These are phyloP conservation scores for Rotaria magnacalcarata DNA, from an alignment of 2,888 invertebrate genomes.

Conservation along the genomic window DNA sequence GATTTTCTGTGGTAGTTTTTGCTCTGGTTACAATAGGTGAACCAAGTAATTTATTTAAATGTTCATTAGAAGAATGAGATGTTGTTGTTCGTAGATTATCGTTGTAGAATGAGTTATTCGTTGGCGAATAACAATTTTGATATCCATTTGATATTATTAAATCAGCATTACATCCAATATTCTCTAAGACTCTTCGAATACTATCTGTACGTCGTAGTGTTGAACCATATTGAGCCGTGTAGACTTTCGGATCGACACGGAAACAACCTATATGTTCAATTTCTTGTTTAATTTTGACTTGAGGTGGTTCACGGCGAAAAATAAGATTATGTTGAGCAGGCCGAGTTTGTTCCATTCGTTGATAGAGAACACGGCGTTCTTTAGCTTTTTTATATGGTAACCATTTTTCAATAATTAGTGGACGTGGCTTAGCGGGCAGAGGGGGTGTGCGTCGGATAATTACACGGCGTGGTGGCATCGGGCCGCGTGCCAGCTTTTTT, in stretches of 20 bases:
- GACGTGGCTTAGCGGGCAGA: constrained; percentile 4
- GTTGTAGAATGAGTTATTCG: neutral
- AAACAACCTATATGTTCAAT: neutral
- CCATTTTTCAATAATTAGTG: constrained; percentile 24
- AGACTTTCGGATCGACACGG: constrained; percentile 9
- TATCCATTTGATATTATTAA: neutral
- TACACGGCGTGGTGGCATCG: neutral
- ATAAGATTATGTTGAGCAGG: neutral
- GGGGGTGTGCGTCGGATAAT: constrained; percentile 3
- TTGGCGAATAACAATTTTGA: neutral
- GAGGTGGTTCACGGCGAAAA: neutral
- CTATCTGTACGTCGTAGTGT: neutral
- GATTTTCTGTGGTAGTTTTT: neutral
- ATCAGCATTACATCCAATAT: neutral
- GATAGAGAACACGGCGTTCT: neutral
- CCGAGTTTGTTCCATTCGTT: neutral
- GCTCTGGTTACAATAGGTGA: neutral
- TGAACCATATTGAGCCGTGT: constrained; percentile 9
- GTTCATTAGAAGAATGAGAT: neutral
- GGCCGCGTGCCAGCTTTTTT: neutral
- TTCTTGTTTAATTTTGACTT: neutral
- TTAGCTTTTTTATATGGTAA: neutral
- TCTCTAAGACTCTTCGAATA: neutral
- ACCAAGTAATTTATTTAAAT: neutral
- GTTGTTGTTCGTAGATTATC: neutral